These are phyloP conservation scores for Rallus crepitans DNA, from an alignment of 2,797 vertebrate species.

Conservation along the genomic window DNA sequence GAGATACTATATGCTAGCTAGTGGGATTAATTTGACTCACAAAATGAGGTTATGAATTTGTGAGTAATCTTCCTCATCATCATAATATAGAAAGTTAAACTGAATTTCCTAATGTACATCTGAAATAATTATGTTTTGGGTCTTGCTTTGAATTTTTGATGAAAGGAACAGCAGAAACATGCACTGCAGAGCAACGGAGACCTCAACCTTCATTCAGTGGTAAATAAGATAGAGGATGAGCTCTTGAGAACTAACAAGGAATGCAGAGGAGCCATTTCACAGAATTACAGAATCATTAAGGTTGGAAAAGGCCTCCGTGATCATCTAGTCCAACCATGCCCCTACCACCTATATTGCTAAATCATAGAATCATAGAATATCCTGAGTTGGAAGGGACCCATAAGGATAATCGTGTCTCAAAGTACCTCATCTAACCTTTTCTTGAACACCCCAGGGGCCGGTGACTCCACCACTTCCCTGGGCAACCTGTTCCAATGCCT, in stretches of 20 bases:
- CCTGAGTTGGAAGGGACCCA: no score
- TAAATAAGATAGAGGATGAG: neutral
- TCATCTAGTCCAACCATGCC: no score
- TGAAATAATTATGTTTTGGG: neutral
- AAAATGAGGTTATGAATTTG: neutral
- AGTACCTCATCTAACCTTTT: no score
- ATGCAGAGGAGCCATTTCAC: neutral
- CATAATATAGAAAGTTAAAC: neutral
- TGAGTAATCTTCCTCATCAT: neutral
- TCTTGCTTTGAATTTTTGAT: neutral
- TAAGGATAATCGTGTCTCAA: no score
- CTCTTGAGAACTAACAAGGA: neutral
- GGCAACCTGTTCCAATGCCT: no score
- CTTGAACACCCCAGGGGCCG: no score
- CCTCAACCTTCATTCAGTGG: neutral
- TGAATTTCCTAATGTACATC: neutral
- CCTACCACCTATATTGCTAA: no score
- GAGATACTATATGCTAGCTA: neutral
- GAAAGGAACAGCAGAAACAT: neutral
- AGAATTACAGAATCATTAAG: no score
- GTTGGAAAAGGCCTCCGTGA: no score
- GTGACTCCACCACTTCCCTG: no score
- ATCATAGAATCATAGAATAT: no score
- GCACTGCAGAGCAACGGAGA: neutral
- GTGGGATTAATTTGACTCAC: neutral